phyloP scores from a whole-genome alignment of 1,140 invertebrate genomes.

The Venturia canescens region DNA sequence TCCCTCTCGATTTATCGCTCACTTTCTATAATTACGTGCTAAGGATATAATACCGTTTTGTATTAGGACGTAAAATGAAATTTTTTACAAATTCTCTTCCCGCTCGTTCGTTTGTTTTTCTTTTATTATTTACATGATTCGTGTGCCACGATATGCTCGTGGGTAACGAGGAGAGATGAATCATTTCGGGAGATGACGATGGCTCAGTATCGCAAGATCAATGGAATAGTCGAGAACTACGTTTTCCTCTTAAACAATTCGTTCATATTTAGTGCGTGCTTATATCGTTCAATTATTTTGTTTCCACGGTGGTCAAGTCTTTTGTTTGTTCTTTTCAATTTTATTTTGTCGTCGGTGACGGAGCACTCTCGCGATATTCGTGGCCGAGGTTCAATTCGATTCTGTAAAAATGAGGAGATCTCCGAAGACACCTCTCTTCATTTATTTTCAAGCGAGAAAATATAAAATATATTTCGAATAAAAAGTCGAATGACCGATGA shows the following conservation, averaged over 20 bases:
- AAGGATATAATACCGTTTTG: conserved; percentile 1
- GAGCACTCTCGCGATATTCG: conserved; percentile 8
- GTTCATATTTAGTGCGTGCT: conserved; percentile 15
- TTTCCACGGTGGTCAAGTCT: neutral
- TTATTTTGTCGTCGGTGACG: neutral
- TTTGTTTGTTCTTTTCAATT: neutral
- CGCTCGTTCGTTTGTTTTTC: conserved; percentile 1
- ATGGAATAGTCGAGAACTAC: conserved; percentile 36
- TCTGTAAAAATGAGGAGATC: conserved; percentile 17
- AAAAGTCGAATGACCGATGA: neutral
- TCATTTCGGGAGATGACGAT: conserved; percentile 25
- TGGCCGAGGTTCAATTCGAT: neutral
- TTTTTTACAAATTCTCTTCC: conserved; percentile 42
- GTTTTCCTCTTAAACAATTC: conserved; percentile 22
- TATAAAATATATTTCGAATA: neutral
- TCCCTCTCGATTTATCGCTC: neutral
- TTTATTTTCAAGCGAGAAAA: neutral
- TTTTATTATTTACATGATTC: conserved; percentile 51
- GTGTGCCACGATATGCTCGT: conserved; percentile 15
- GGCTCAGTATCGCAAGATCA: conserved; percentile 4
- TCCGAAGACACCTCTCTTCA: neutral
- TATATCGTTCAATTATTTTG: neutral
- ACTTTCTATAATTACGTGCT: conserved; percentile 28
- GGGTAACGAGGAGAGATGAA: conserved; percentile 15
- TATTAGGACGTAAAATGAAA: conserved; percentile 36